These are phyloP conservation scores for Pelecanus crispus DNA, from an alignment of 2,113 vertebrate species.

Conservation along the genomic window DNA sequence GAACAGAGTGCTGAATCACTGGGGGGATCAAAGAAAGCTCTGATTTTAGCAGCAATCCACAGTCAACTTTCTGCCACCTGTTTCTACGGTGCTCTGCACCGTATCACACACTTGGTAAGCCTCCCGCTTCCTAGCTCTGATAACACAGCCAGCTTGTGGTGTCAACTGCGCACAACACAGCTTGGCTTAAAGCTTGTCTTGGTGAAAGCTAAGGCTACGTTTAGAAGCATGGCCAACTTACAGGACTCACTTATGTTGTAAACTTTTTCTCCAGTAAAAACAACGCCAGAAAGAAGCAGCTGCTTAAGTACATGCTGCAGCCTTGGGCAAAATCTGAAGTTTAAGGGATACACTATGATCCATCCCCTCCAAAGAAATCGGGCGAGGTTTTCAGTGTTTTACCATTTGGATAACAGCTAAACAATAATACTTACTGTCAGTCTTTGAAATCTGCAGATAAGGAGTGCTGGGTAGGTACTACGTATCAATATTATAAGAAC, in stretches of 20 bases:
- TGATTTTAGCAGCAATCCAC: not conserved
- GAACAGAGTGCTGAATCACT: not conserved
- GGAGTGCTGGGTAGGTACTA: not conserved
- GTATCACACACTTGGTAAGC: rapidly evolving
- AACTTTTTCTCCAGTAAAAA: not conserved
- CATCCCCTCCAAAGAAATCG: rapidly evolving
- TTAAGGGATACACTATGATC: not conserved
- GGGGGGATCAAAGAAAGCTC: not conserved
- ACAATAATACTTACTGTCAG: not conserved
- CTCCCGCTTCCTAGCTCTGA: not conserved
- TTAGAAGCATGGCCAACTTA: not conserved
- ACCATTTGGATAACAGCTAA: not conserved
- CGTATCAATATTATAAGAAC: not conserved
- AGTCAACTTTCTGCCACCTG: not conserved
- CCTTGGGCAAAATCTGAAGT: not conserved
- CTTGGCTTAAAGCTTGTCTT: not conserved
- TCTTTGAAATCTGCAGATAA: not conserved
- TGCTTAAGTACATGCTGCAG: not conserved
- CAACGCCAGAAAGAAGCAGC: not conserved
- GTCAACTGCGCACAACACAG: not conserved
- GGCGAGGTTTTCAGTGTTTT: not conserved
- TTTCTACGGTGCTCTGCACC: rapidly evolving
- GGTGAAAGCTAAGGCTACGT: not conserved
- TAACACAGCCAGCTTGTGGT: not conserved
- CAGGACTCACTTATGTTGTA: not conserved